phyloP scores from a whole-genome alignment of 1,140 invertebrate genomes.

The Aphidius ervi region DNA sequence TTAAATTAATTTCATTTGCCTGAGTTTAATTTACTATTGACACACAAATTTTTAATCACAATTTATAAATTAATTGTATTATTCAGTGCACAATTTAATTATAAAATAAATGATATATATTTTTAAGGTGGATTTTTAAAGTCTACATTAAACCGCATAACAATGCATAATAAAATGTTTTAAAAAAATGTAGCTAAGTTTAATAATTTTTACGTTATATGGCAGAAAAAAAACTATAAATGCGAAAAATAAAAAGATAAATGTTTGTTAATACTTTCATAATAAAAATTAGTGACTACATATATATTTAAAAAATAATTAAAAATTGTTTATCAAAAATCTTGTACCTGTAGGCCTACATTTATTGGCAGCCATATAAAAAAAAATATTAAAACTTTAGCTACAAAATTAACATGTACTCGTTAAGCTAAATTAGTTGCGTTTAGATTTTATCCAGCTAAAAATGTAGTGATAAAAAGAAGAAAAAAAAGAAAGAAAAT shows the following conservation, averaged over 20 bases:
- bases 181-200: too few species aligned
- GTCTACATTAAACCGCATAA: background rate
- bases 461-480: too few species aligned
- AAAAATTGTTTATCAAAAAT: background rate
- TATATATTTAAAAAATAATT: too few species aligned
- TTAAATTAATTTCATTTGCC: too few species aligned
- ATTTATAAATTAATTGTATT: background rate
- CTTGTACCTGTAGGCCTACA: conserved; percentile 8
- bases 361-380: background rate
- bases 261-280: too few species aligned
- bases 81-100: background rate
- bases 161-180: background rate
- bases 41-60: background rate
- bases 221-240: background rate
- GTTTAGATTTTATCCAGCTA: too few species aligned
- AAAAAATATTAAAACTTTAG: background rate
- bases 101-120: background rate
- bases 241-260: too few species aligned
- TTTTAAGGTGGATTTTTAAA: background rate
- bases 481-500: too few species aligned
- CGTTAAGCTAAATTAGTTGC: too few species aligned
- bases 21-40: background rate
- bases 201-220: background rate
- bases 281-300: too few species aligned
- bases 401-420: too few species aligned